Evolutionary conservation across 2,113 vertebrate species (phyloP).

Genomic region (Passer domesticus): DNA sequence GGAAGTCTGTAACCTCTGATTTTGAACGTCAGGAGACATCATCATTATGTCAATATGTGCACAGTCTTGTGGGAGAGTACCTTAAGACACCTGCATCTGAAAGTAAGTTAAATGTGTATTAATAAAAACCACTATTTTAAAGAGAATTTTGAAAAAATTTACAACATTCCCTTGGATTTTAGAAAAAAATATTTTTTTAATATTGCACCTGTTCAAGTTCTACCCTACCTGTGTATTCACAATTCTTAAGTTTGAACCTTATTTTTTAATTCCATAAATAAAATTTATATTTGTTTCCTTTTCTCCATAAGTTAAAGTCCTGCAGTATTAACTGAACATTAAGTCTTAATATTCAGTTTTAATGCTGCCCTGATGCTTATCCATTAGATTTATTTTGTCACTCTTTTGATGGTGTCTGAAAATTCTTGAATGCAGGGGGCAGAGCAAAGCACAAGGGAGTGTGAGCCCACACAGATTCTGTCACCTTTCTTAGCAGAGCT

Average conservation of each 20-base stretch:
- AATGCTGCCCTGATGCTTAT: not conserved
- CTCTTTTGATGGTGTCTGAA: not conserved
- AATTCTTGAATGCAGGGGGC: not conserved
- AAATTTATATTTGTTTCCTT: not conserved
- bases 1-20: not conserved
- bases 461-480: not conserved
- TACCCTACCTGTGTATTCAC: not conserved
- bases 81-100: slow-evolving; percentile 72
- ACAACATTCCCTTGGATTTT: not conserved
- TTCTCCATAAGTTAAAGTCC: not conserved
- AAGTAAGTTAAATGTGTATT: slow-evolving; percentile 59
- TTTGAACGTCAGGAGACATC: not conserved
- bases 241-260: not conserved
- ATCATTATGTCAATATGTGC: slow-evolving; percentile 57
- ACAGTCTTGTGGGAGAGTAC: slow-evolving; percentile 73
- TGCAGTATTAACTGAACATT: not conserved
- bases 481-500: not conserved
- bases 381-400: not conserved
- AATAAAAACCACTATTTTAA: not conserved
- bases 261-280: not conserved
- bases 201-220: not conserved
- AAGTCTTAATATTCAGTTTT: not conserved
- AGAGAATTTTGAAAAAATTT: not conserved
- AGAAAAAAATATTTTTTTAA: not conserved
- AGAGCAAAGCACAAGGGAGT: not conserved